Evolutionary conservation across 2,797 vertebrate species (phyloP).

Genomic region (Masticophis lateralis): DNA sequence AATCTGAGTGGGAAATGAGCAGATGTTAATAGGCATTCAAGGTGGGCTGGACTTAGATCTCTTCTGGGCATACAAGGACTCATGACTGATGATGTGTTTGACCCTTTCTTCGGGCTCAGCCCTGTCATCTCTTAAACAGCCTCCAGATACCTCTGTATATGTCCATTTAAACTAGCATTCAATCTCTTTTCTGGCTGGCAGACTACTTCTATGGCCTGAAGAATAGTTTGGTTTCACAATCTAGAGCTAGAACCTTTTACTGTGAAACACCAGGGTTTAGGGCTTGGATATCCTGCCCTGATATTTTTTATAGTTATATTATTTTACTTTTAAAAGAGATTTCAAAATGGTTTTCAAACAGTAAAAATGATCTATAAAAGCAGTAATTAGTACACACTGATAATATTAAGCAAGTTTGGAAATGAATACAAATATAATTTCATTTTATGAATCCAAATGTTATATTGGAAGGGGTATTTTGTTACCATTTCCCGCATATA

Average conservation of each 20-base stretch:
- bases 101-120: too few relatives aligned
- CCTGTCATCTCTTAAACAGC: too few relatives aligned
- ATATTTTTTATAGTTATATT: not conserved
- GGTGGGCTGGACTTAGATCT: too few relatives aligned
- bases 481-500: not conserved
- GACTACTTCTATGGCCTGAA: too few relatives aligned
- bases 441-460: not conserved
- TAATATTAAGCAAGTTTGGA: not conserved
- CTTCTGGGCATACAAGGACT: too few relatives aligned
- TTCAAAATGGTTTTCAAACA: not conserved
- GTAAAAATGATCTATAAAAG: not conserved
- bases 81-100: too few relatives aligned
- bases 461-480: not conserved
- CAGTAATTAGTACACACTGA: not conserved
- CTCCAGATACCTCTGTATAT: not conserved
- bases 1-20: not conserved
- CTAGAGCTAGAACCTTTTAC: not conserved
- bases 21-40: too few relatives aligned
- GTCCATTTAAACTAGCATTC: not conserved
- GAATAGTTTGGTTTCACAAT: not conserved
- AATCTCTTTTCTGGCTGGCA: not conserved
- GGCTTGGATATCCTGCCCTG: not conserved
- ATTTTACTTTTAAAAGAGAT: not conserved
- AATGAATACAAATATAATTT: not conserved
- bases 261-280: too few relatives aligned